A percentile compares a stretch with the other conserved stretches of the same genome.
phyloP scores from a whole-genome alignment of 2,113 vertebrate species.

The Odocoileus virginianus region DNA sequence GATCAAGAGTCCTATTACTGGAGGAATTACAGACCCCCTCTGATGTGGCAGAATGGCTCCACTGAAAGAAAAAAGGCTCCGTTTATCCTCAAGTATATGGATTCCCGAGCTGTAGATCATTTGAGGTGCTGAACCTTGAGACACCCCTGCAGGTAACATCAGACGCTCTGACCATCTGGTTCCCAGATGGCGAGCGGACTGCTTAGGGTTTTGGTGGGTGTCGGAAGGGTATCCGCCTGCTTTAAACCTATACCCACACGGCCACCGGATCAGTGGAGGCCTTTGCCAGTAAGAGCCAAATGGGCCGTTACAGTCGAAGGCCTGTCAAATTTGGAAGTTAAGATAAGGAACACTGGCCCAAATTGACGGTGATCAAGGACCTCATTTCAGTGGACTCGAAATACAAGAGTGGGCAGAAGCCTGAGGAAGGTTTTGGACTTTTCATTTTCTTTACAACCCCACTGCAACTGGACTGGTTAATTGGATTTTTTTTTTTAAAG shows the following conservation, averaged over 20 bases:
- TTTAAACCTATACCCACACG: background rate
- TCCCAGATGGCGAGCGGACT: background rate
- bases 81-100: background rate
- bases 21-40: background rate
- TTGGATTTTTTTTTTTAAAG: background rate
- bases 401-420: background rate
- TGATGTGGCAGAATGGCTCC: background rate
- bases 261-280: background rate
- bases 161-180: background rate
- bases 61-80: background rate
- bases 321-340: background rate
- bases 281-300: background rate
- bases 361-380: background rate
- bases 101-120: background rate
- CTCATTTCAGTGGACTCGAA: background rate
- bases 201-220: background rate
- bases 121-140: background rate
- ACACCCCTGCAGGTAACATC: background rate
- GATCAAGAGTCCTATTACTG: background rate
- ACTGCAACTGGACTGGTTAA: background rate
- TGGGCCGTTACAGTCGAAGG: background rate
- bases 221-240: background rate
- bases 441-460: background rate
- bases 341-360: background rate
- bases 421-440: background rate